Evolutionary conservation across 2,113 vertebrate genomes (phyloP).

Genomic region (Ondatra zibethicus): DNA sequence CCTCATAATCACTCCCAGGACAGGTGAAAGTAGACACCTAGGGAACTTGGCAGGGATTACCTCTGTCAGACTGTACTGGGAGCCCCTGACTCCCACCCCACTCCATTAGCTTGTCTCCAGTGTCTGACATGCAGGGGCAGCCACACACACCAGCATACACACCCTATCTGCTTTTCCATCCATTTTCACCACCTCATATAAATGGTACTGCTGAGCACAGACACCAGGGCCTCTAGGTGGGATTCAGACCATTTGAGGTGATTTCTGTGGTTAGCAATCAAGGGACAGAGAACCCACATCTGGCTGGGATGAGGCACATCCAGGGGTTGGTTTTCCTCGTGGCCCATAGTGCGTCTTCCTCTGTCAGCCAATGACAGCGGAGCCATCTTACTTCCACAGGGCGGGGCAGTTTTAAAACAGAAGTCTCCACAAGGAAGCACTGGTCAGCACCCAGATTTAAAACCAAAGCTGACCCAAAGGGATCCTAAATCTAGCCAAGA

Average conservation of each 20-base stretch:
- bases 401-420: background rate
- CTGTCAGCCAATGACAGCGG: too few relatives aligned
- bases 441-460: background rate
- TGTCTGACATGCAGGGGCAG: background rate
- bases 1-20: background rate
- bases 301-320: background rate
- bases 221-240: background rate
- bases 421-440: background rate
- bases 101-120: background rate
- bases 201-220: fast-evolving
- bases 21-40: background rate
- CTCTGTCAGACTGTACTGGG: background rate
- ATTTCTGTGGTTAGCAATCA: background rate
- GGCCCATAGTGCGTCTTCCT: background rate
- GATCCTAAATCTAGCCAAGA: background rate
- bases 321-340: background rate
- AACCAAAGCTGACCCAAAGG: background rate
- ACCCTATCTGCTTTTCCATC: background rate
- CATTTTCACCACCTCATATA: fast-evolving
- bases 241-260: background rate
- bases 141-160: background rate
- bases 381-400: background rate
- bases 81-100: background rate
- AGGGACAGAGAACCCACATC: background rate
- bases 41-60: background rate